Evolutionary conservation across 1,140 invertebrate species (phyloP), one percentile per base, ranked within the genome.

Genomic region (Musca vetustissima): DNA sequence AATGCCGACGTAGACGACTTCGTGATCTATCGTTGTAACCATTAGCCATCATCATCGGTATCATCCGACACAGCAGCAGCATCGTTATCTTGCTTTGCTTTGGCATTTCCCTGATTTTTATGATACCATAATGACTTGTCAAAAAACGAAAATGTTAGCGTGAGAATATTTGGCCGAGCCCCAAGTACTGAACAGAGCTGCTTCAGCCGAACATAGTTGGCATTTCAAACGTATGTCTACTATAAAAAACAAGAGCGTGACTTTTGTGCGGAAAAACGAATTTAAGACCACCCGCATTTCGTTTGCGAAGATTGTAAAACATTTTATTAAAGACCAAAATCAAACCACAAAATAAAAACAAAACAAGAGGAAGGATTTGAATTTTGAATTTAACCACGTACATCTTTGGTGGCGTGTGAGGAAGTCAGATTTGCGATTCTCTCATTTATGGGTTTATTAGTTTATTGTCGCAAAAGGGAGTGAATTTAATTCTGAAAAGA

Each of bases 281-380:
- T 24, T 61, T 43, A 61, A 61, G 57, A 36, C 57, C 57, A 61
- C 57, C 57, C 57, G 57, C 57, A 61, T 61, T 61, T 61, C n/a
- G 14, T 59, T n/a, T 59, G 25, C 24, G 28, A 19, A 36, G 14
- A 61, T 32, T 59, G 25, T 32, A 59, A 59, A 28, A 6, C 14
- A 1, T 32, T 59, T 59, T 17, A 25, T 25, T 28, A 4, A n/a
- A 61, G 28, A 59, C 36, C n/a, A 36, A 28, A 19, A 17, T 61
- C 28, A 19, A 15, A 25, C n/a, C 24, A 17, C 13, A 59, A 8
- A 19, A n/a, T n/a, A n/a, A n/a, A n/a, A n/a, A n/a, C n/a, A n/a
- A n/a, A n/a, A n/a, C n/a, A n/a, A 17, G 36, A 61, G 36, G 14
- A 61, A 36, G 28, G 57, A 61, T 21, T 61, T 36, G 36, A 61